Evolutionary conservation across 2,888 invertebrate species (phyloP).

Genomic region (Strigamia crassipes): DNA sequence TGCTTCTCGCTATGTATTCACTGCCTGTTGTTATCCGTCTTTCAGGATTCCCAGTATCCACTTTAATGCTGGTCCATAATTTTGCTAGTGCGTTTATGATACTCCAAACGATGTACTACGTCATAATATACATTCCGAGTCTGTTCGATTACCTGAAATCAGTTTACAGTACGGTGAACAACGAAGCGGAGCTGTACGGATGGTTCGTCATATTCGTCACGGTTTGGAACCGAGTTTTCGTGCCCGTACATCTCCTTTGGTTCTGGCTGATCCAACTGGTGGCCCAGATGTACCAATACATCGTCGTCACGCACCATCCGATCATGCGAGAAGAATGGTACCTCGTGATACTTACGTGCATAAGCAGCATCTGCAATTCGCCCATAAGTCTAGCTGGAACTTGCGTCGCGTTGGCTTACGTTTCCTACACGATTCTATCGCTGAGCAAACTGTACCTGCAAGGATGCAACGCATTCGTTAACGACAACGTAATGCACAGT

Average conservation of each 20-base stretch:
- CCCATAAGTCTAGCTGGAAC: constrained; percentile 63
- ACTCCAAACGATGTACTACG: constrained; percentile 59
- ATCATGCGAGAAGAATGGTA: constrained; percentile 57
- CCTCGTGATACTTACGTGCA: constrained; percentile 57
- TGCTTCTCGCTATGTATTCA: constrained; percentile 60
- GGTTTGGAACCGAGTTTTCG: constrained; percentile 60
- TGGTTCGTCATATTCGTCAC: constrained; percentile 57
- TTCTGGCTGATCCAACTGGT: constrained; percentile 63
- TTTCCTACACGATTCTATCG: constrained; percentile 59
- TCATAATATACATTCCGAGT: constrained; percentile 58
- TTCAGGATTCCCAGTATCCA: constrained; percentile 58
- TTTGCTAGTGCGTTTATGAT: constrained; percentile 60
- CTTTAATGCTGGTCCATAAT: constrained; percentile 60
- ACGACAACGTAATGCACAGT: constrained; percentile 57
- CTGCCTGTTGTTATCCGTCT: constrained; percentile 62
- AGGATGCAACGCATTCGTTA: constrained; percentile 56
- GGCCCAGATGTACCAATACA: constrained; percentile 57
- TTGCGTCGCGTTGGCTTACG: constrained; percentile 62
- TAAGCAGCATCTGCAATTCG: constrained; percentile 61
- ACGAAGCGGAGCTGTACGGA: constrained; percentile 54
- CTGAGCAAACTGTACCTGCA: constrained; percentile 59
- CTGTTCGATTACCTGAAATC: constrained; percentile 57
- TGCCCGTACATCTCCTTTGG: constrained; percentile 62
- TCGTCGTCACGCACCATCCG: constrained; percentile 39
- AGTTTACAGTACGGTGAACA: constrained; percentile 54